Evolutionary conservation across 2,113 vertebrate species (phyloP).

Genomic region (Hippoglossus stenolepis): DNA sequence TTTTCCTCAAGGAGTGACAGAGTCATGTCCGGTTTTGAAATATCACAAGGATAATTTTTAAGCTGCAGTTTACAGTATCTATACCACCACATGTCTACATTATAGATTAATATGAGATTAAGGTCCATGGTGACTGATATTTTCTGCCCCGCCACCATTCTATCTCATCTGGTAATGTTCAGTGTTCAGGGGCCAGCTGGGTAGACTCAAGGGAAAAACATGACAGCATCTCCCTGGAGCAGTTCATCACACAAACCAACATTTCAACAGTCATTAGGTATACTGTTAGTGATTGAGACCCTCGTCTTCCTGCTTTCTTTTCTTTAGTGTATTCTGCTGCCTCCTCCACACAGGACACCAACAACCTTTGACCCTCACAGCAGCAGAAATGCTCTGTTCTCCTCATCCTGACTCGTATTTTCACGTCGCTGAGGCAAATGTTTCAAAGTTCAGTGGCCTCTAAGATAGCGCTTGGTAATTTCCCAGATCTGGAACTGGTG

Average conservation of each 20-base stretch:
- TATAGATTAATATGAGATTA: neutral
- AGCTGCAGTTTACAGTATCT: neutral
- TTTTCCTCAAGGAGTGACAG: no score
- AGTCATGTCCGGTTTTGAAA: neutral
- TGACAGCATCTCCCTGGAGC: constrained; percentile 33
- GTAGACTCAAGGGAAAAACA: constrained; percentile 36
- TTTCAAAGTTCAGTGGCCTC: constrained; percentile 66
- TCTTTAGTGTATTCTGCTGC: constrained; percentile 7
- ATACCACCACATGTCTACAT: neutral
- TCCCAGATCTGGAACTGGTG: constrained; percentile 50
- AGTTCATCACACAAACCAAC: constrained; percentile 46
- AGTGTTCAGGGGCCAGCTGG: constrained; percentile 38
- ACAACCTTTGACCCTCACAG: constrained; percentile 74
- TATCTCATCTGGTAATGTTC: constrained; percentile 13
- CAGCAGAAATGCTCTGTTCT: constrained; percentile 62
- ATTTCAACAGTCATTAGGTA: constrained; percentile 30
- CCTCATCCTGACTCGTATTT: constrained; percentile 28
- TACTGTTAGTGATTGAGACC: constrained; percentile 19
- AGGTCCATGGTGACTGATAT: neutral
- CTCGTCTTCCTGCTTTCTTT: constrained; percentile 5
- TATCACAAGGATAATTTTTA: neutral
- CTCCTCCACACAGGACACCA: constrained; percentile 66
- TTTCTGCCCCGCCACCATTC: neutral
- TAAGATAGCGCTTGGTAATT: constrained; percentile 38
- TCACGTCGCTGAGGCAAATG: constrained; percentile 44